A percentile compares a stretch with the other conserved stretches of the same genome.
phyloP scores from a whole-genome alignment of 2,113 vertebrate species.

The Bostrychus sinensis region DNA sequence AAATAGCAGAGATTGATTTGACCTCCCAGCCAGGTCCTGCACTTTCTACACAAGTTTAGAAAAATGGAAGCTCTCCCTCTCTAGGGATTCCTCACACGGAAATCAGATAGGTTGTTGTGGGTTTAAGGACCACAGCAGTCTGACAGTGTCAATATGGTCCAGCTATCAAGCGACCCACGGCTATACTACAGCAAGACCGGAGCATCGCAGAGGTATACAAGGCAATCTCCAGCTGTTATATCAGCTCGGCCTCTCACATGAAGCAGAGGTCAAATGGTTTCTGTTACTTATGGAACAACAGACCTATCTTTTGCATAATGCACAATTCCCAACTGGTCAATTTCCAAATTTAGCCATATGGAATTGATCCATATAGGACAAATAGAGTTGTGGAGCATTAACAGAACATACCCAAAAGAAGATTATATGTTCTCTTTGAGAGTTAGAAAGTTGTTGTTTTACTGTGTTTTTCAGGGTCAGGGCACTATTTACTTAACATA shows the following conservation, averaged over 20 bases:
- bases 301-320: conserved; percentile 67
- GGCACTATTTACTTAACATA: too few relatives aligned
- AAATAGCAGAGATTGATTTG: conserved; percentile 98
- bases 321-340: conserved; percentile 32
- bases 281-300: conserved; percentile 67
- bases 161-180: conserved; percentile 63
- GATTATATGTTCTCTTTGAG: neutral
- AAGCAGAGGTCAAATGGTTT: conserved; percentile 76
- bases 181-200: conserved; percentile 58
- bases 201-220: conserved; percentile 54
- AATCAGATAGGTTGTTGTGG: conserved; percentile 88
- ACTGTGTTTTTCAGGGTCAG: too few relatives aligned
- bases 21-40: conserved; percentile 89
- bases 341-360: conserved; percentile 22
- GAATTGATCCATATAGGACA: conserved; percentile 9
- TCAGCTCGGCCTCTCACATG: conserved; percentile 38
- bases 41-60: conserved; percentile 88
- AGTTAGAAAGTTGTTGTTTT: too few relatives aligned
- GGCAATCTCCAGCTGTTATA: conserved; percentile 71
- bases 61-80: conserved; percentile 87
- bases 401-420: conserved; percentile 65
- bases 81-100: conserved; percentile 88
- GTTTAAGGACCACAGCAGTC: conserved; percentile 84
- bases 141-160: conserved; percentile 85
- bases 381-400: neutral